Percentiles rank a stretch among this genome's conserved stretches.
These are phyloP conservation scores for Limnodromus scolopaceus DNA, from an alignment of 2,797 vertebrate genomes.

Conservation along the genomic window DNA sequence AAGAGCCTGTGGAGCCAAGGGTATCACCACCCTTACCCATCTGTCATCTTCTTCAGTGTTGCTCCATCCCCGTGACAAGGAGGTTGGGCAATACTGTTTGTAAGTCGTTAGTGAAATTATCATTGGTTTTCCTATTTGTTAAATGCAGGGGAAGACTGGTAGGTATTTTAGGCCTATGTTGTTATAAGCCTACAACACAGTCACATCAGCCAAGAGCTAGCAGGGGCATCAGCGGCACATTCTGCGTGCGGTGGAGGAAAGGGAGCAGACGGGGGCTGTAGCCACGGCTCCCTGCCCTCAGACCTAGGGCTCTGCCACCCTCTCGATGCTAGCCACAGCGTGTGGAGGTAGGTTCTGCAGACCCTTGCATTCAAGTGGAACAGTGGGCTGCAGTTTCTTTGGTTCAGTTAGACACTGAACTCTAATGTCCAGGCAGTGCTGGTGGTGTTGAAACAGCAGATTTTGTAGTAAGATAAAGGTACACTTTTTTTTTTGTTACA, in stretches of 20 bases:
- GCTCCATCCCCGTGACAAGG: neutral
- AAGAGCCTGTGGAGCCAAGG: neutral
- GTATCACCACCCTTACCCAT: neutral
- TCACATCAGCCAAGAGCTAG: neutral
- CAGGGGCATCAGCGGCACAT: neutral
- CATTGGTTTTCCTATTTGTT: neutral
- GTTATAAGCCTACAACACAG: fast-evolving
- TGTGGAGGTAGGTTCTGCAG: neutral
- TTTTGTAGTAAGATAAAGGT: neutral
- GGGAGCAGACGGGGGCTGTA: fast-evolving
- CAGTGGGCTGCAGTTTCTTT: neutral
- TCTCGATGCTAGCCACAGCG: fast-evolving
- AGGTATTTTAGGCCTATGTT: neutral
- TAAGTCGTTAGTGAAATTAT: neutral
- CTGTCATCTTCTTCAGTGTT: neutral
- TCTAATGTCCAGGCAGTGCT: neutral
- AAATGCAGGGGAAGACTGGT: neutral
- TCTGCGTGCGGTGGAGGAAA: fast-evolving
- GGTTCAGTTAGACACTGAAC: neutral
- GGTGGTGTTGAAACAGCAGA: neutral
- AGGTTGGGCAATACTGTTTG: neutral
- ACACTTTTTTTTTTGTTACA: neutral
- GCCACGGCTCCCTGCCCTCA: fast-evolving
- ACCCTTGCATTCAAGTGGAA: fast-evolving
- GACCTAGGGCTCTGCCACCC: fast-evolving